Evolutionary conservation across 2,888 invertebrate species (phyloP).

Genomic region (Blastobasis lacticolella): DNA sequence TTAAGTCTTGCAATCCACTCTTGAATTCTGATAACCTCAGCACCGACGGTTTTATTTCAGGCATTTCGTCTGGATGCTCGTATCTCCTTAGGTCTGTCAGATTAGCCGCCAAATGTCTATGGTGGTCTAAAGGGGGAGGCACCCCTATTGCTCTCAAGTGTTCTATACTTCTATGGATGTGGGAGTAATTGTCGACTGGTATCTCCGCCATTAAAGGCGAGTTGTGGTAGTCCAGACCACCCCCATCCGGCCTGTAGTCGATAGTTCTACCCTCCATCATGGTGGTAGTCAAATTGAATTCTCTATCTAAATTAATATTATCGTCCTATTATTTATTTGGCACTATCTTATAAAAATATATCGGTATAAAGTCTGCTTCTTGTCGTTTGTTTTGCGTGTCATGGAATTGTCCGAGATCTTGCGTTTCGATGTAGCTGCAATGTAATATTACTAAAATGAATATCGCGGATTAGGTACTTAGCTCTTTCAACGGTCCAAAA

Average conservation of each 20-base stretch:
- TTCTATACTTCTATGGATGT: slow-evolving; percentile 79
- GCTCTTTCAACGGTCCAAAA: slow-evolving; percentile 24
- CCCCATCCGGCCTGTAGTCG: slow-evolving; percentile 72
- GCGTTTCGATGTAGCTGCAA: slow-evolving; percentile 59
- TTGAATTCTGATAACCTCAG: slow-evolving; percentile 67
- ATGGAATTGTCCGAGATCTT: slow-evolving; percentile 70
- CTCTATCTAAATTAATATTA: slow-evolving; percentile 67
- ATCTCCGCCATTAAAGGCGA: slow-evolving; percentile 80
- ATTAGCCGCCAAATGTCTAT: slow-evolving; percentile 63
- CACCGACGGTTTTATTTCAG: slow-evolving; percentile 68
- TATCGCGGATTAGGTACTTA: too few relatives aligned
- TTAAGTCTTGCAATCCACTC: slow-evolving; percentile 59
- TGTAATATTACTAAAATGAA: slow-evolving; percentile 20
- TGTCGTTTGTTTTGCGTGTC: slow-evolving; percentile 46
- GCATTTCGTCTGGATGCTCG: slow-evolving; percentile 66
- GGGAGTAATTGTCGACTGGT: slow-evolving; percentile 77
- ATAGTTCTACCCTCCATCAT: slow-evolving; percentile 75
- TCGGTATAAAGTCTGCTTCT: slow-evolving; percentile 34
- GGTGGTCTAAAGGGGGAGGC: slow-evolving; percentile 61
- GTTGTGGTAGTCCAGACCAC: slow-evolving; percentile 79
- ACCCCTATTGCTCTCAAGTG: slow-evolving; percentile 77
- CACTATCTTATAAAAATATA: slow-evolving; percentile 69
- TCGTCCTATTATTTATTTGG: slow-evolving; percentile 57
- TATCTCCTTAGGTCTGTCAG: slow-evolving; percentile 65
- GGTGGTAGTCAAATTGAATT: slow-evolving; percentile 38